Evolutionary conservation across 1,140 invertebrate genomes (phyloP).

Genomic region (Drosophila micromelanica): DNA sequence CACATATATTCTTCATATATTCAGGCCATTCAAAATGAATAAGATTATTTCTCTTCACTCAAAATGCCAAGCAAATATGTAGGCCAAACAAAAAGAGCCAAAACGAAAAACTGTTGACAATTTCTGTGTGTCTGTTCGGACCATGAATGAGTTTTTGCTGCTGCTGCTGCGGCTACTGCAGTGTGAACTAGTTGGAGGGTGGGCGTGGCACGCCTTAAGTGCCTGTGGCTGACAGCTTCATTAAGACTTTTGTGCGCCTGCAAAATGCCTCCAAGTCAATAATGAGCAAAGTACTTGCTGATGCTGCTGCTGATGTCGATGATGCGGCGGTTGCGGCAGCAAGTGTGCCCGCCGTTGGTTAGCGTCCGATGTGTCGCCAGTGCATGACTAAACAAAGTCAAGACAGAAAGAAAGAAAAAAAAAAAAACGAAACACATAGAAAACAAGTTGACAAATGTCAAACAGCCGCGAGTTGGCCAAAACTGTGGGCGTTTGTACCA

Average conservation of each 20-base stretch:
- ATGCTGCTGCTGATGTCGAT: conserved; percentile 26
- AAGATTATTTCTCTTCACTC: conserved; percentile 72
- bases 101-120: conserved; percentile 65
- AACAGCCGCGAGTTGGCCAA: conserved; percentile 59
- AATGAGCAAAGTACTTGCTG: conserved; percentile 33
- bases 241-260: conserved; percentile 56
- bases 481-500: conserved; percentile 50
- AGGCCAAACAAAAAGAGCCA: conserved; percentile 56
- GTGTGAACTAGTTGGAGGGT: neutral
- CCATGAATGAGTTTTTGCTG: conserved; percentile 59
- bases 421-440: neutral
- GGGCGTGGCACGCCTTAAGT: conserved; percentile 67
- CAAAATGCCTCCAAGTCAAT: conserved; percentile 51
- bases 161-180: neutral
- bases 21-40: conserved; percentile 69
- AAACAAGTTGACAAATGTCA: conserved; percentile 73
- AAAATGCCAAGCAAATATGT: conserved; percentile 73
- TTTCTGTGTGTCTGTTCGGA: conserved; percentile 16
- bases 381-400: conserved; percentile 50
- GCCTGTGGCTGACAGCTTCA: conserved; percentile 71
- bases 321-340: conserved; percentile 14
- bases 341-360: conserved; percentile 16
- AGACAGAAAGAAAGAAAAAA: neutral
- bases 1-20: conserved; percentile 8
- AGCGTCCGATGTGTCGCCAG: conserved; percentile 13